Evolutionary conservation across 2,888 invertebrate species (phyloP).

Genomic region (Gymnocheta viridis): DNA sequence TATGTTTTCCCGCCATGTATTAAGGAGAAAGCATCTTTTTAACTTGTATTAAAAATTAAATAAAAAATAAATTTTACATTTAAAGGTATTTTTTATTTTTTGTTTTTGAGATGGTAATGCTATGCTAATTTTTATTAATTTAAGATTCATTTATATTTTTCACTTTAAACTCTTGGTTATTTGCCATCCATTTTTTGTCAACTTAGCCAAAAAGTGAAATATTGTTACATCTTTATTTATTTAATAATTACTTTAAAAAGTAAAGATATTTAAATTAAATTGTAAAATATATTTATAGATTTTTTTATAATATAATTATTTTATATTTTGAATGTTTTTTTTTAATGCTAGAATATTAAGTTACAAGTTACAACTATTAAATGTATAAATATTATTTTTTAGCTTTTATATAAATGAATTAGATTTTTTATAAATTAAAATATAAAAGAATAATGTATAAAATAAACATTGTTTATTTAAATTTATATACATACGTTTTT

Average conservation of each 20-base stretch:
- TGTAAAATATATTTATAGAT: slow-evolving; percentile 65
- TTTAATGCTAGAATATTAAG: slow-evolving; percentile 65
- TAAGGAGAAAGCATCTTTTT: too few relatives aligned
- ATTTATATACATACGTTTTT: slow-evolving; percentile 53
- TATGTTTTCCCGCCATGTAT: too few relatives aligned
- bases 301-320: slow-evolving; percentile 58
- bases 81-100: slow-evolving; percentile 63
- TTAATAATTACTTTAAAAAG: slow-evolving; percentile 78
- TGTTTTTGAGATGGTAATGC: slow-evolving; percentile 67
- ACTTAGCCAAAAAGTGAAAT: slow-evolving; percentile 61
- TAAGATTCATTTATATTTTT: slow-evolving; percentile 41
- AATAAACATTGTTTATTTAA: slow-evolving; percentile 31
- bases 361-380: slow-evolving; percentile 67
- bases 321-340: slow-evolving; percentile 64
- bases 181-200: slow-evolving; percentile 30
- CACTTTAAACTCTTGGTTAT: slow-evolving; percentile 36
- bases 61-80: slow-evolving; percentile 52
- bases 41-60: neutral
- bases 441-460: slow-evolving; percentile 27
- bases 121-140: slow-evolving; percentile 59
- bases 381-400: slow-evolving; percentile 61
- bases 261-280: slow-evolving; percentile 76
- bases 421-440: slow-evolving; percentile 51
- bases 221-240: slow-evolving; percentile 64
- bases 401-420: slow-evolving; percentile 60